Conservation (phyloP, 2,888 invertebrate genomes). For the Parochlus steinenii region DNA sequence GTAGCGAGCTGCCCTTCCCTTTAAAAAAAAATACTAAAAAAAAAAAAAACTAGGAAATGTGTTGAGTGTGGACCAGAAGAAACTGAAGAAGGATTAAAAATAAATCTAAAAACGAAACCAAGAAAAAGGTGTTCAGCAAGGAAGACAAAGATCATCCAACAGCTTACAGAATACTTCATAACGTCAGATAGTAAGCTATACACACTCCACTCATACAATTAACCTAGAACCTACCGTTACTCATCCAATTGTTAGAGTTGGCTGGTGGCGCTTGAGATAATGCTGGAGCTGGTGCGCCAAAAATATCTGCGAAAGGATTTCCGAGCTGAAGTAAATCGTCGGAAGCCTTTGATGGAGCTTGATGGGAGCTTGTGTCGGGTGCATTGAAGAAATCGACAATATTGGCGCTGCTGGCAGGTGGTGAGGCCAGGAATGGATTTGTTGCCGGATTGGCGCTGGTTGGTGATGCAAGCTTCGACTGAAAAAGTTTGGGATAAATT, state of each 20-base stretch:
- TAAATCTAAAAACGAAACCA: too few species aligned
- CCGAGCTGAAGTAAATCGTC: constrained; percentile 78
- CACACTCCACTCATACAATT: too few species aligned
- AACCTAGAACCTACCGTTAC: constrained; percentile 26
- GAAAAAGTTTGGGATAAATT: constrained; percentile 16
- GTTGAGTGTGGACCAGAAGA: too few species aligned
- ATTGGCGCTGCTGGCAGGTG: constrained; percentile 35
- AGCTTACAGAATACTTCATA: too few species aligned
- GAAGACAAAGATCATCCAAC: too few species aligned
- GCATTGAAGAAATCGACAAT: constrained; percentile 71
- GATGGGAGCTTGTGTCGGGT: constrained; percentile 31
- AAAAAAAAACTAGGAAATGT: too few species aligned
- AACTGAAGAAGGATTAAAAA: too few species aligned
- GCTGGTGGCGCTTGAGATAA: constrained; percentile 19
- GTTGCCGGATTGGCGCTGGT: constrained; percentile 49
- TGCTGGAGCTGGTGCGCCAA: constrained; percentile 32
- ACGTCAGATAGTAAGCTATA: too few species aligned
- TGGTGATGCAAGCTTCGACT: constrained; percentile 67
- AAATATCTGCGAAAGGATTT: constrained; percentile 84
- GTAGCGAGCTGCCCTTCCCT: too few species aligned
- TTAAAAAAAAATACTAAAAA: too few species aligned
- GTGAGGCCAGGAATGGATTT: constrained; percentile 73
- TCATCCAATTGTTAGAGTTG: constrained; percentile 33
- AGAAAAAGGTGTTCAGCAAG: too few species aligned
- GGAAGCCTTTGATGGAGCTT: constrained; percentile 48